Conservation (phyloP, 1,140 invertebrate species). For the Macrostomum lignano region DNA sequence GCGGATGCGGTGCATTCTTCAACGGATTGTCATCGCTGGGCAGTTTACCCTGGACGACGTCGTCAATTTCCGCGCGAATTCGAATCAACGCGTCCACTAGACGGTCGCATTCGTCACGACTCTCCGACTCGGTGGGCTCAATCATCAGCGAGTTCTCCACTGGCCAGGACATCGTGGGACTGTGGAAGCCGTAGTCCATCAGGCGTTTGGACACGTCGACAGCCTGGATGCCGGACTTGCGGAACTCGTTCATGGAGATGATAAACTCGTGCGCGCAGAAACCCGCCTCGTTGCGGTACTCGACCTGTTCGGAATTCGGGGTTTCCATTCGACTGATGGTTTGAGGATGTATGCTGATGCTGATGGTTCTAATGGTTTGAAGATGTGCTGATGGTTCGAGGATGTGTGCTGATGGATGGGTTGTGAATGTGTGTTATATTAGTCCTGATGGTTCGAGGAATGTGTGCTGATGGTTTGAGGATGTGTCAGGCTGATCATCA, state of each 20-base stretch:
- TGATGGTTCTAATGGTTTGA: too few relatives aligned
- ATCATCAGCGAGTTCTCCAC: slow-evolving; percentile 86
- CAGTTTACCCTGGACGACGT: slow-evolving; percentile 2
- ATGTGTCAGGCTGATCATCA: too few relatives aligned
- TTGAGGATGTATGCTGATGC: too few relatives aligned
- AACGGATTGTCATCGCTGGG: neutral
- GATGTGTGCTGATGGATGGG: too few relatives aligned
- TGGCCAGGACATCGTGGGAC: slow-evolving; percentile 95
- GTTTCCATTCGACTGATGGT: too few relatives aligned
- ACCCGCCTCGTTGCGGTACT: slow-evolving; percentile 12
- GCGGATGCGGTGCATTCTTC: slow-evolving; percentile 4
- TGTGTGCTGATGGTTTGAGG: too few relatives aligned
- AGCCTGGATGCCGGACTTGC: slow-evolving; percentile 73
- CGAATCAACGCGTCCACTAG: slow-evolving; percentile 79
- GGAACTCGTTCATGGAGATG: slow-evolving; percentile 67
- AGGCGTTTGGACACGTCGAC: slow-evolving; percentile 85
- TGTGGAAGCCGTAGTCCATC: slow-evolving; percentile 94
- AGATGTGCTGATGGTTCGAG: too few relatives aligned
- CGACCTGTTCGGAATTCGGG: too few relatives aligned
- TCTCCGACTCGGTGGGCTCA: slow-evolving; percentile 92
- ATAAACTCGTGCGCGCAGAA: slow-evolving; percentile 92
- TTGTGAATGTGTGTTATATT: too few relatives aligned
- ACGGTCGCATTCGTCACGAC: slow-evolving; percentile 67
- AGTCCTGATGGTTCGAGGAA: too few relatives aligned
- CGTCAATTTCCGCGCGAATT: slow-evolving; percentile 13